phyloP scores from a whole-genome alignment of 2,888 invertebrate genomes.

The Platycnemis pennipes region DNA sequence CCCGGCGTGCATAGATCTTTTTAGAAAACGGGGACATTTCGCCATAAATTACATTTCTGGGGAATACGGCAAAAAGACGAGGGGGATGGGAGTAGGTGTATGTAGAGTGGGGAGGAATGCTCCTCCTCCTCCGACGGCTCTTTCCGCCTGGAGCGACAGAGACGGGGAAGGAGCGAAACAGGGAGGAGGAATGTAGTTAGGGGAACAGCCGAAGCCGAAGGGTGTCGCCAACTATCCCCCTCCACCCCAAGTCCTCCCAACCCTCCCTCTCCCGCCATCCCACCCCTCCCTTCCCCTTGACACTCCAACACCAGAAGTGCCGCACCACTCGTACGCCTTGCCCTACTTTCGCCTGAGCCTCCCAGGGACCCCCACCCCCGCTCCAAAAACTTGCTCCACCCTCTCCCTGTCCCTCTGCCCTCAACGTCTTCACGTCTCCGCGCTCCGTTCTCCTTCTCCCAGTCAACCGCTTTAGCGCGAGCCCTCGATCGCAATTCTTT shows the following conservation, averaged over 20 bases:
- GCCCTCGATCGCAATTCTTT: neutral
- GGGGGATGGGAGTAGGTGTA: neutral
- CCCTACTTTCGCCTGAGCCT: neutral
- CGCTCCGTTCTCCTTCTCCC: neutral
- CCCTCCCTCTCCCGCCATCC: neutral
- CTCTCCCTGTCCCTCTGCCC: neutral
- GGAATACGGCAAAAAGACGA: neutral
- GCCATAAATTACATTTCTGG: constrained; percentile 24
- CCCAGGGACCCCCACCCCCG: neutral
- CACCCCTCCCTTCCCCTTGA: neutral
- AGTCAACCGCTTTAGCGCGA: neutral
- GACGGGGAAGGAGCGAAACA: neutral
- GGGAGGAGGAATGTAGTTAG: neutral
- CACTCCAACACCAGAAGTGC: neutral
- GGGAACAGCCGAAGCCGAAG: neutral
- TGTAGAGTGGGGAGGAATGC: neutral
- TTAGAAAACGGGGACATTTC: constrained; percentile 32
- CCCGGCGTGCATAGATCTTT: constrained; percentile 8
- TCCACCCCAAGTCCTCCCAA: neutral
- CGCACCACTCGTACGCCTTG: constrained; percentile 35
- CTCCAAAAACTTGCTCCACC: neutral
- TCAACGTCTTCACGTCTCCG: neutral
- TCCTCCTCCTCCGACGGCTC: neutral
- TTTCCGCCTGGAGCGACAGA: neutral
- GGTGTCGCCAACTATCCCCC: neutral